Conservation (phyloP, 2,113 vertebrate genomes). For the Parus major region DNA sequence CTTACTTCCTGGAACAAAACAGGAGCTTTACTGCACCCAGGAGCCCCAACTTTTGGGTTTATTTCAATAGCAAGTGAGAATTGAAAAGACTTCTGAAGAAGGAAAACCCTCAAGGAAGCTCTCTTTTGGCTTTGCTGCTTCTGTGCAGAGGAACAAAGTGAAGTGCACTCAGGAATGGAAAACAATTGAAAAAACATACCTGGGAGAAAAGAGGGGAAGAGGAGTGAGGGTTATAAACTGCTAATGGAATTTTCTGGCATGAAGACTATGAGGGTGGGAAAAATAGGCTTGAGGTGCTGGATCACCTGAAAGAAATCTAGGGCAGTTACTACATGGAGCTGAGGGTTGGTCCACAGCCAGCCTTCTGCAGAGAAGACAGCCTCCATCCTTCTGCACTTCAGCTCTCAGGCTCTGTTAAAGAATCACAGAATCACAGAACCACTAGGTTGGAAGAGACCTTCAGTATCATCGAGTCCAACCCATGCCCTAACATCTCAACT, state of each 20-base stretch:
- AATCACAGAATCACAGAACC: not conserved
- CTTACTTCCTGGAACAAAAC: not conserved
- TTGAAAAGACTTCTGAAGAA: not conserved
- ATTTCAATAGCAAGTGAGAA: not conserved
- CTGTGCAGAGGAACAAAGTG: not conserved
- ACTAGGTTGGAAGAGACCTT: not conserved
- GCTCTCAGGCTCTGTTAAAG: not conserved
- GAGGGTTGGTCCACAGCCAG: not conserved
- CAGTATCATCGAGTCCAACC: not conserved
- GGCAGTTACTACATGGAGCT: not conserved
- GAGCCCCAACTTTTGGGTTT: fast-evolving
- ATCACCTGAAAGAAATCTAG: not conserved
- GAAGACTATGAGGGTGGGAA: not conserved
- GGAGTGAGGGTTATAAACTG: not conserved
- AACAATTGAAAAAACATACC: not conserved
- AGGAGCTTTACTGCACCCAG: not conserved
- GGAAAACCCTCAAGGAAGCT: not conserved
- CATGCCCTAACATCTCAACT: not conserved
- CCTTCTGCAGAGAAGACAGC: not conserved
- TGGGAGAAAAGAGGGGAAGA: not conserved
- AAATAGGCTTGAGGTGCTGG: not conserved
- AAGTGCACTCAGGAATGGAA: not conserved
- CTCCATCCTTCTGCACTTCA: not conserved
- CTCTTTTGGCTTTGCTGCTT: not conserved
- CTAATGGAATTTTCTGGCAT: not conserved